Conservation (phyloP, 2,113 vertebrate species). For the Trichomycterus rosablanca region DNA sequence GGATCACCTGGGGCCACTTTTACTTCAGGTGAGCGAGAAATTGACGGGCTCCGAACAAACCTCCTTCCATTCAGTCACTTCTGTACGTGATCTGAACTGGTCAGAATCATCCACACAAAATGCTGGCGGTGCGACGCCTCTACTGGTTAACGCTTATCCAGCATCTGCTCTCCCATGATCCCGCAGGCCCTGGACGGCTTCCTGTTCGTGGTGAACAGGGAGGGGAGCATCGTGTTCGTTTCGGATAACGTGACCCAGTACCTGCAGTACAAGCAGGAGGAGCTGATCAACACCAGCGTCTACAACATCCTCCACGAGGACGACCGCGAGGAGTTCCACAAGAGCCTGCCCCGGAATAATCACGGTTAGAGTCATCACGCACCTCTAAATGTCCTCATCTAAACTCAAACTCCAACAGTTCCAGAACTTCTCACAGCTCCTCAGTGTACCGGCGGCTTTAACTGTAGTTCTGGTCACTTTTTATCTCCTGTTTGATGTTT, state of each 20-base stretch:
- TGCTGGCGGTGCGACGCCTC: too few species aligned
- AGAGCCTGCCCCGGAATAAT: constrained; percentile 89
- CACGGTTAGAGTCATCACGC: constrained; percentile 71
- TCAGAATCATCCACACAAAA: too few species aligned
- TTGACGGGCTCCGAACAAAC: not conserved
- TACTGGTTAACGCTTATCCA: too few species aligned
- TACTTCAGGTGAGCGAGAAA: constrained; percentile 80
- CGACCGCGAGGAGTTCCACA: constrained; percentile 91
- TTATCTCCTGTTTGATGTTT: too few species aligned
- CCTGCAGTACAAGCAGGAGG: constrained; percentile 94
- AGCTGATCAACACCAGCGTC: constrained; percentile 93
- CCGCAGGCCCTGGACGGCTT: constrained; percentile 91
- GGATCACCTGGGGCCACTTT: constrained; percentile 91
- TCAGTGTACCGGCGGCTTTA: too few species aligned
- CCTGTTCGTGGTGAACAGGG: constrained; percentile 95
- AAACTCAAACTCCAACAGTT: too few species aligned
- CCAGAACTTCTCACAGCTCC: too few species aligned
- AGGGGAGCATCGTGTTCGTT: constrained; percentile 95
- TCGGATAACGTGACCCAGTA: constrained; percentile 98
- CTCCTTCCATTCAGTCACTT: not conserved
- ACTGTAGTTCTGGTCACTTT: too few species aligned
- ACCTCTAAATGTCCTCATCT: too few species aligned
- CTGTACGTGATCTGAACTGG: too few species aligned
- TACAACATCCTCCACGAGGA: constrained; percentile 94
- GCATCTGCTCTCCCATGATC: constrained; percentile 30